Base-by-base conservation (phyloP, 1,140 invertebrate genomes). In the Gyrodactylus bullatarudis region DNA sequence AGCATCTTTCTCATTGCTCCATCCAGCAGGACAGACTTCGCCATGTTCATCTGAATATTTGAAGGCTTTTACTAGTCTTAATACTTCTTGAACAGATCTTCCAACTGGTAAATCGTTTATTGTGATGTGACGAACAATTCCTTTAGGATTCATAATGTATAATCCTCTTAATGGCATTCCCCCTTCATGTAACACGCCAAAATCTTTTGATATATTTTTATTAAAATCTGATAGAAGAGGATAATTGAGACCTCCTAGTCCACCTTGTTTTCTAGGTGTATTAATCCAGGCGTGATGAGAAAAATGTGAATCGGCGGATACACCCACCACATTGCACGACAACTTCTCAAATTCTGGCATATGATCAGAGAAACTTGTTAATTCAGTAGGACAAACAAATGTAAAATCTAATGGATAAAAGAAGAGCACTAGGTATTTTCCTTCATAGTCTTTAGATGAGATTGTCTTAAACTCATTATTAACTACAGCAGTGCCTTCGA, bases 351-450 rank as follows among this genome's bases (percentile, higher is more conserved):
- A 69, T 69, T 69, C 68, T 69, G 2, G 1, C 20, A 69, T 69
- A 8, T 23, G 2, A 23, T 69, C 68, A 23, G 20, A 21, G 79
- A 94, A 93, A n/a, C 89, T 89, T 74, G 91, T 84, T 75, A 94
- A 91, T 83, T 94, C 90, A 26, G 91, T 93, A n/a, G 90, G 90
- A 77, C 90, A 93, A 0, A 93, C 90, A 83, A 93, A 93, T 0
- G 89, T 93, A 72, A 19, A n/a, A 74, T 74, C 23, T 23, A 74
- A 22, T 8, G 34, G 34, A n/a, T 54, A 54, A 54, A 54, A 54
- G n/a, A 54, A 54, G 34, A 54, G 8, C 8, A 54, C 34, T 54
- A 54, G n/a, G n/a, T 54, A 54, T n/a, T 54, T 54, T 54, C 34
- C 34, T 54, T 54, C 34, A n/a, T 54, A 54, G 34, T 54, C 34